Base-by-base conservation (phyloP, 2,888 invertebrate genomes). In the Amphiduros pacificus region DNA sequence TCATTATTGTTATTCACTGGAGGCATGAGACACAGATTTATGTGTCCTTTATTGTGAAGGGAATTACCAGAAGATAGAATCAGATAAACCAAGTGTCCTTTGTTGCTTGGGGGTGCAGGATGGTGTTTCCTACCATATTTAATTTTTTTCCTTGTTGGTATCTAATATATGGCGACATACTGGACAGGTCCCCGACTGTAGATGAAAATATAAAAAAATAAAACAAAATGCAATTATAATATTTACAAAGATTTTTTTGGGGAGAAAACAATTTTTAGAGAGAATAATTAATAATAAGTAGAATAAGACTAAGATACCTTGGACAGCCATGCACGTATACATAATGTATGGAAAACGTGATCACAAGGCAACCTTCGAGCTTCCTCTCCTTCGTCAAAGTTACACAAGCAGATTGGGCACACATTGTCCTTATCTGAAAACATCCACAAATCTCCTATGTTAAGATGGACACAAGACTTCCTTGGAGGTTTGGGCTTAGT, bases 391-490 rank as follows among this genome's bases (percentile, higher is more conserved):
- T 64, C 24, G 36, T 70, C 71, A 65, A 69, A 73, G 2, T 63
- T 60, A 64, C 74, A 73, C 58, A 77, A 62, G 64, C 77, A 77
- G 6, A 77, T 73, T 5, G 77, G 73, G 61, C 76, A 77, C 26
- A 69, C 52, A 44, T 71, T 67, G 31, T 73, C 67, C 31, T 70
- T 76, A 74, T 64, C 41, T 36, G 40, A 28, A 54, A 31, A 24
- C n/a, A n/a, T n/a, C n/a, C n/a, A n/a, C n/a, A n/a, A n/a, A n/a
- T n/a, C n/a, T n/a, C n/a, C n/a, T n/a, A n/a, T n/a, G n/a, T n/a
- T n/a, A n/a, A n/a, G n/a, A n/a, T n/a, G n/a, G n/a, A n/a, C n/a
- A n/a, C n/a, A n/a, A n/a, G n/a, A n/a, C n/a, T n/a, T n/a, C n/a
- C n/a, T n/a, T n/a, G n/a, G n/a, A n/a, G n/a, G n/a, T n/a, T n/a